Percentiles rank a stretch among this genome's conserved stretches.
phyloP scores from a whole-genome alignment of 2,888 invertebrate genomes.

The Drosophila parthenogenetica region DNA sequence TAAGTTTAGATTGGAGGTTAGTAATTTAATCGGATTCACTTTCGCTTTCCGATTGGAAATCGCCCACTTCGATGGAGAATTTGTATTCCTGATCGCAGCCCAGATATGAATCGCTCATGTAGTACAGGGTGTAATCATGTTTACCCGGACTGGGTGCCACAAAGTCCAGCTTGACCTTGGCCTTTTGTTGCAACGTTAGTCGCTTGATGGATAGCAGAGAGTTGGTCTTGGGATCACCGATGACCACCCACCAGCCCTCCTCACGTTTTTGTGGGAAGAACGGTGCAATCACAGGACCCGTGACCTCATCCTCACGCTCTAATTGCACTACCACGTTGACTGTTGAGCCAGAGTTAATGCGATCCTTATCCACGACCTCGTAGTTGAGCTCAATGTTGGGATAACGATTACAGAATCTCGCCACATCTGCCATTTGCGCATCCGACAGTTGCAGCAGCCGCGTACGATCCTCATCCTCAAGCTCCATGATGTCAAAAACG shows the following conservation, averaged over 20 bases:
- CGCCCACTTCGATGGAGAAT: slow-evolving; percentile 93
- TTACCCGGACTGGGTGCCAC: slow-evolving; percentile 95
- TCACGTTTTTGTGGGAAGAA: slow-evolving; percentile 98
- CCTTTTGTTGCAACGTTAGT: slow-evolving; percentile 96
- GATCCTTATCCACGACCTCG: slow-evolving; percentile 93
- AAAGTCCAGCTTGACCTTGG: slow-evolving; percentile 91
- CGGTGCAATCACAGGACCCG: slow-evolving; percentile 98
- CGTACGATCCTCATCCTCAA: slow-evolving; percentile 94
- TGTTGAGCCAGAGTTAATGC: slow-evolving; percentile 92
- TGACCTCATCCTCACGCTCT: slow-evolving; percentile 98
- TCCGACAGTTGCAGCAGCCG: slow-evolving; percentile 92
- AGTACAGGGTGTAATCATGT: slow-evolving; percentile 97
- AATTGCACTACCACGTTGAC: slow-evolving; percentile 96
- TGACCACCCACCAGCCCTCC: slow-evolving; percentile 99
- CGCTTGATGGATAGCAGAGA: slow-evolving; percentile 98
- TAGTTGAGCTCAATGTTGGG: slow-evolving; percentile 98
- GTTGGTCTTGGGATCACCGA: slow-evolving; percentile 97
- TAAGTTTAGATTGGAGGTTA: background rate
- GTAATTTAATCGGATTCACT: slow-evolving; percentile 86
- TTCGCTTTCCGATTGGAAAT: slow-evolving; percentile 88
- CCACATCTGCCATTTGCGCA: slow-evolving; percentile 98
- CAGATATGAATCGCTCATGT: slow-evolving; percentile 99
- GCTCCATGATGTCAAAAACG: slow-evolving; percentile 91
- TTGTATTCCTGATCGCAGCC: slow-evolving; percentile 99
- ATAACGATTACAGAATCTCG: slow-evolving; percentile 99